Conservation (phyloP, 23 tunicate species). For the Halocynthia aurantium region DNA sequence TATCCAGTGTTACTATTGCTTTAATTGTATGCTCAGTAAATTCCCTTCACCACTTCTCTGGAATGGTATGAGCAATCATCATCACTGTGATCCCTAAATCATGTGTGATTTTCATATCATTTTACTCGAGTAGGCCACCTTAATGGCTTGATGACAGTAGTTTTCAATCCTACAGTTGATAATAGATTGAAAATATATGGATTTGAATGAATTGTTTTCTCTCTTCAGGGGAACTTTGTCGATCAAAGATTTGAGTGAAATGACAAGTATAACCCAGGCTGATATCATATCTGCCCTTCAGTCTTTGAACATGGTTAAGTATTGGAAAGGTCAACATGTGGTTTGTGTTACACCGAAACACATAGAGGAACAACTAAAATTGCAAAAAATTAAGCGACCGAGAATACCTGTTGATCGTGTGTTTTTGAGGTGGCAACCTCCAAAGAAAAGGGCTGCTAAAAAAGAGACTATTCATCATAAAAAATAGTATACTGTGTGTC, state of each 20-base stretch:
- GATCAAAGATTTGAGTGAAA: conserved; percentile 88
- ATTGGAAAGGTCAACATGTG: conserved; percentile 97
- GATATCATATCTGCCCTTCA: conserved; percentile 86
- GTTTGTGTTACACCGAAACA: conserved; percentile 89
- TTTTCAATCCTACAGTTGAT: neutral
- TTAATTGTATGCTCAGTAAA: too few relatives aligned
- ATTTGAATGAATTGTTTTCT: neutral
- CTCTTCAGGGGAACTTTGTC: conserved; percentile 55
- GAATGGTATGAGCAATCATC: neutral
- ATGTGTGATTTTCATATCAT: neutral
- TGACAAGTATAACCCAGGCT: conserved; percentile 86
- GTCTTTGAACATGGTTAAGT: conserved; percentile 86
- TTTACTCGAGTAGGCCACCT: neutral
- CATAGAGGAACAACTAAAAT: conserved; percentile 74
- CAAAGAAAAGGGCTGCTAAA: conserved; percentile 32
- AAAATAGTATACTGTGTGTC: neutral
- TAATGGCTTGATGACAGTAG: too few relatives aligned
- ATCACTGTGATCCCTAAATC: neutral
- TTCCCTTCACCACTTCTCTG: neutral
- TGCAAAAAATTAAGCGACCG: conserved; percentile 75
- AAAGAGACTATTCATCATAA: conserved; percentile 11
- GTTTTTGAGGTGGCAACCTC: conserved; percentile 73
- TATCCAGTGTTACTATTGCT: too few relatives aligned
- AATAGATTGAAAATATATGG: neutral
- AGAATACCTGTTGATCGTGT: conserved; percentile 77